Base-by-base conservation (phyloP, 2,888 invertebrate genomes). In the Lypha dubia region DNA sequence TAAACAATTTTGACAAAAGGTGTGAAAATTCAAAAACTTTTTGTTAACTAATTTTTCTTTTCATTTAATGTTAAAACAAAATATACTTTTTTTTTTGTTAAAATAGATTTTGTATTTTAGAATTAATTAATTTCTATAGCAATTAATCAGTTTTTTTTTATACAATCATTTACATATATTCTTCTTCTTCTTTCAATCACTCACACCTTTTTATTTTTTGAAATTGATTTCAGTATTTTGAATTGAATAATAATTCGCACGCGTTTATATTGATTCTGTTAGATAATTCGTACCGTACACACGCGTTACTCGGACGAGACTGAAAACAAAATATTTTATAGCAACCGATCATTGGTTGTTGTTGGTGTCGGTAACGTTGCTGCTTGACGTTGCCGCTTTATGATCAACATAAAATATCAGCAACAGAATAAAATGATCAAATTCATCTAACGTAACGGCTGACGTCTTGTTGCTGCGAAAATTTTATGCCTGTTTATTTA, bases 291-390 rank as follows among this genome's bases (percentile, higher is more conserved):
- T 88, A 88, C 89, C 88, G 87, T 86, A 88, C 89, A 88, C 89
- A 88, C 89, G 88, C 89, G 89, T 88, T 89, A 88, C 89, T 89
- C 88, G 87, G 88, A 89, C 88, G 88, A 90, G 87, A 87, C 87
- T 87, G 80, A 77, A 75, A 74, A 65, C 58, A 62, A 77, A 80
- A 68, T n/a, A 41, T 51, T 38, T 58, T 70, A 15, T 70, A 82
- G 49, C 67, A 74, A 83, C 22, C 71, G 70, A 73, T 11, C 35
- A 38, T n/a, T n/a, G n/a, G n/a, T n/a, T n/a, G n/a, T 82, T 35
- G 71, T 63, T 46, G 73, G 65, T 83, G 79, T 41, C 73, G 73
- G n/a, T 24, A 44, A 65, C 38, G 67, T 44, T 56, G 46, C 46
- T 74, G 51, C 44, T 0, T 9, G 22, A 24, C 46, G 60, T 41